Percentiles rank a stretch among this genome's conserved stretches.
phyloP scores from a whole-genome alignment of 2,888 invertebrate genomes.

The Oegoconia quadripuncta region DNA sequence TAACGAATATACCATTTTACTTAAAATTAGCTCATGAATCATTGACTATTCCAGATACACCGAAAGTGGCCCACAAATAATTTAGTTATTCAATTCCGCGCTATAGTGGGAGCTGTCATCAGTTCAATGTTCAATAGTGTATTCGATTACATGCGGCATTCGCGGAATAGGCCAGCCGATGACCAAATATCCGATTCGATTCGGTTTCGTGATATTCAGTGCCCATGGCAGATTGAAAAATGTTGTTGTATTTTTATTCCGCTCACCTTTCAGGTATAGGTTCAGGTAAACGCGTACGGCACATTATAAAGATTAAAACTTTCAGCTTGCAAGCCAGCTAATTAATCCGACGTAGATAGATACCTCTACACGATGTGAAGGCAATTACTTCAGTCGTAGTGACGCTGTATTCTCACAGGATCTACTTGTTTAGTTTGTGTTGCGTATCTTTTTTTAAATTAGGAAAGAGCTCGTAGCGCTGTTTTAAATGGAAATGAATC shows the following conservation, averaged over 20 bases:
- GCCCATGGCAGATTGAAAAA: conserved; percentile 47
- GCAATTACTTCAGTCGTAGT: conserved; percentile 52
- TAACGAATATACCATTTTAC: background rate
- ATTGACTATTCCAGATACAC: conserved; percentile 4
- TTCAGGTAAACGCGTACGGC: conserved; percentile 2
- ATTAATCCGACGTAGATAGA: conserved; percentile 52
- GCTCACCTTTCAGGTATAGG: conserved; percentile 13
- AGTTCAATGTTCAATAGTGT: conserved; percentile 45
- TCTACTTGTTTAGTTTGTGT: conserved; percentile 24
- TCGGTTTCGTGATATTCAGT: conserved; percentile 32
- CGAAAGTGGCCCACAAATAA: conserved; percentile 34
- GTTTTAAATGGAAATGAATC: conserved; percentile 19
- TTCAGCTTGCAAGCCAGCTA: conserved; percentile 48
- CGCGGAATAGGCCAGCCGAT: conserved; percentile 44
- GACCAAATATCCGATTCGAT: conserved; percentile 54
- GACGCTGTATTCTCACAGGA: conserved; percentile 49
- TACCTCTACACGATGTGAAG: conserved; percentile 42
- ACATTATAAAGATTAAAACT: conserved; percentile 59
- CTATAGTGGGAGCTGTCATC: conserved; percentile 38
- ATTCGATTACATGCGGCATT: conserved; percentile 59
- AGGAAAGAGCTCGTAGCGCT: conserved; percentile 22
- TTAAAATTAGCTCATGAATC: background rate
- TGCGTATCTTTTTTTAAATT: conserved; percentile 35
- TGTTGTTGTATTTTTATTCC: conserved; percentile 24
- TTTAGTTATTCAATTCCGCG: conserved; percentile 40